Evolutionary conservation across 2,797 vertebrate species (phyloP).

Genomic region (Clarias platycephalus): DNA sequence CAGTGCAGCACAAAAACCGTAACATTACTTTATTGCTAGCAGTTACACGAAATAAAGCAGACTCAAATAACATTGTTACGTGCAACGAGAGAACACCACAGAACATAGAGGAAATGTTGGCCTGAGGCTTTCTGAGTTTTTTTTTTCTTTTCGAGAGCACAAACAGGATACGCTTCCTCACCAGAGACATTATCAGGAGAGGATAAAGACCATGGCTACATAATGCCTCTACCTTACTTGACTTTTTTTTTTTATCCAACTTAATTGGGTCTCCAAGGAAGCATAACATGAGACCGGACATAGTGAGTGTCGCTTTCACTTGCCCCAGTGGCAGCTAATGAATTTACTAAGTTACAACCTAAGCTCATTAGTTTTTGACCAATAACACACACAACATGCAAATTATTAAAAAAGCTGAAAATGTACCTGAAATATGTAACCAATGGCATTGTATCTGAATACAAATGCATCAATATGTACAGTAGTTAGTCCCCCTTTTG

Average conservation of each 20-base stretch:
- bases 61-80: neutral
- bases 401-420: neutral
- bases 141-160: neutral
- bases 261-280: conserved; percentile 17
- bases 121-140: conserved; percentile 1
- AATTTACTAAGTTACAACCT: neutral
- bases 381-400: neutral
- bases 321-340: neutral
- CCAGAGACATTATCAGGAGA: conserved; percentile 12
- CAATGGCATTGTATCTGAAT: too few relatives aligned
- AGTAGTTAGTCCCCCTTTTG: too few relatives aligned
- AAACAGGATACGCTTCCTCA: neutral
- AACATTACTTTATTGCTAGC: neutral
- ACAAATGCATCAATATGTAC: too few relatives aligned
- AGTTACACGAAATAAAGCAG: neutral
- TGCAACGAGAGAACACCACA: neutral
- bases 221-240: neutral
- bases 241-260: neutral
- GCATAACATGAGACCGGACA: neutral
- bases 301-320: neutral
- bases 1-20: neutral
- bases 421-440: neutral
- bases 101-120: neutral
- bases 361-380: neutral
- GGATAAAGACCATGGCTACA: conserved; percentile 11